Evolutionary conservation across 2,888 invertebrate species (phyloP), one percentile per base, ranked within the genome.

Genomic region (Oxycera nigricornis): DNA sequence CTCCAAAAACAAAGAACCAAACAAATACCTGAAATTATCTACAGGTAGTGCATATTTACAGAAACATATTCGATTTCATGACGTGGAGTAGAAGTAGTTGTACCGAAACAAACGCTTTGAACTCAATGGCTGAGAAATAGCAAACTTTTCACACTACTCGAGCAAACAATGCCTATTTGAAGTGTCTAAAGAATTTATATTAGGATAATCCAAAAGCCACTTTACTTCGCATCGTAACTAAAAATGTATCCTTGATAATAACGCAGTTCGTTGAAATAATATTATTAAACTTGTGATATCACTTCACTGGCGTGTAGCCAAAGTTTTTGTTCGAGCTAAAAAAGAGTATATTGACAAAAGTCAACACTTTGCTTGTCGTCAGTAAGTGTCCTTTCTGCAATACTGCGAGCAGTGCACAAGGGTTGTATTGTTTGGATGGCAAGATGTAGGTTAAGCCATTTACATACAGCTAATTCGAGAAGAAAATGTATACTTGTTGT

Each of bases 391-490:
- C 55, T 24, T 14, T 17, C 9, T 17, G 2, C 7, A 20, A 22
- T 17, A n/a, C 24, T 22, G 24, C 14, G 55, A 22, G 55, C 6
- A 11, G 55, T 24, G 11, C 24, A 9, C 22, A 22, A 14, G 6
- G 24, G 55, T 4, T 14, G 3, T 55, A 11, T 22, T 55, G 22
- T 55, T 24, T 17, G 6, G 20, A 55, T 55, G 24, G 24, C n/a
- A 55, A 55, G 59, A 59, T 59, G 31, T 59, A 67, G 73, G 73
- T 75, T 68, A 73, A 75, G 67, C 68, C 62, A 75, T 75, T 75
- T 75, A 75, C 75, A 75, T 75, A 46, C 59, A 73, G 75, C 73
- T 67, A 73, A 73, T 75, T 59, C 67, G 59, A 67, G 67, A 30
- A 73, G 75, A 68, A 75, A 75, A 75, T 75, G 75, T 73, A 75